phyloP scores from a whole-genome alignment of 2,797 vertebrate species.

The Acanthiza pusilla region DNA sequence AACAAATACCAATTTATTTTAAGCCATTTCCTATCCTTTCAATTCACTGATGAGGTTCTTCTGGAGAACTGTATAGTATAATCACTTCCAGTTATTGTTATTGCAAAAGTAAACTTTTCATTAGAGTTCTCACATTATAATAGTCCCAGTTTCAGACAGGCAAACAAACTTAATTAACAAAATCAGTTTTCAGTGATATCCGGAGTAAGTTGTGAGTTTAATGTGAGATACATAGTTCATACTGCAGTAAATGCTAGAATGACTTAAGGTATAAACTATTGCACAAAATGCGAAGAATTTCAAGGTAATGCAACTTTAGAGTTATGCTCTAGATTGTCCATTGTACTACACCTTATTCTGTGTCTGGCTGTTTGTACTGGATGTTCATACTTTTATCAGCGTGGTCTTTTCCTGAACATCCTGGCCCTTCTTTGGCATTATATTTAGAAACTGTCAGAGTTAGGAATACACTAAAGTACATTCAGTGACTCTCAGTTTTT shows the following conservation, averaged over 20 bases:
- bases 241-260: neutral
- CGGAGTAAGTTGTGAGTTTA: neutral
- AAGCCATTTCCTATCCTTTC: neutral
- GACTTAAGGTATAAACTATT: neutral
- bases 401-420: neutral
- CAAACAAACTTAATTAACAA: neutral
- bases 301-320: neutral
- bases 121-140: neutral
- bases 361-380: slow-evolving; percentile 2
- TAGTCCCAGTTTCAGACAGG: neutral
- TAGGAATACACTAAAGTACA: slow-evolving; percentile 8
- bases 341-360: neutral
- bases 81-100: neutral
- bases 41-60: neutral
- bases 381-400: neutral
- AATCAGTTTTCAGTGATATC: neutral
- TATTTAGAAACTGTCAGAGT: slow-evolving; percentile 9
- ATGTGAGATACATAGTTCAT: neutral
- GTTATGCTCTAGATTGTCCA: neutral
- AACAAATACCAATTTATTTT: neutral
- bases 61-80: neutral
- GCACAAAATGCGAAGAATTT: neutral
- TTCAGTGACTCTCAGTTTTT: slow-evolving; percentile 6
- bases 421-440: neutral
- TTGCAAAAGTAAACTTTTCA: neutral